Conservation (phyloP, 1,140 invertebrate species). For the Eueides isabella region DNA sequence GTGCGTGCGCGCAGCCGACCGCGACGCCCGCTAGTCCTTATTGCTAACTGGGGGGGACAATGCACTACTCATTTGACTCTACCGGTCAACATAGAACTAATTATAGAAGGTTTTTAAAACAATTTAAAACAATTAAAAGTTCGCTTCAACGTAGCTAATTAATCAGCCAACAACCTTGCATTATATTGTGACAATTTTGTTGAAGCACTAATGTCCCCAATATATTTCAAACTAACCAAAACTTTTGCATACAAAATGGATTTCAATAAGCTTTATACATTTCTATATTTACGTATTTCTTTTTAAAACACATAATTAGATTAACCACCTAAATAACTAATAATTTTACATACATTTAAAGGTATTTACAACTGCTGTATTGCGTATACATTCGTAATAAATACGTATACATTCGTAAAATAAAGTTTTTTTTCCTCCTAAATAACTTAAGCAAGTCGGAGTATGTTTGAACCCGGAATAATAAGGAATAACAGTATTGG, state of each 20-base stretch:
- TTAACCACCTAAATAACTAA: neutral
- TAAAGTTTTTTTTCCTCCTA: neutral
- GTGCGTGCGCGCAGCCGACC: slow-evolving; percentile 45
- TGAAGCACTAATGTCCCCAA: neutral
- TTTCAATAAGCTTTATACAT: neutral
- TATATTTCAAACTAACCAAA: neutral
- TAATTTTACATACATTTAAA: neutral
- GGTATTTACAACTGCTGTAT: neutral
- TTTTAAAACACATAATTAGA: neutral
- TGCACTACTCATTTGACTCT: slow-evolving; percentile 43
- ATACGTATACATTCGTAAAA: neutral
- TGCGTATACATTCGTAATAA: neutral
- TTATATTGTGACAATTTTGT: neutral
- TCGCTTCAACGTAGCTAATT: neutral
- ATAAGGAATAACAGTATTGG: slow-evolving; percentile 24
- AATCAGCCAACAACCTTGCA: neutral
- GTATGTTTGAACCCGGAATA: neutral
- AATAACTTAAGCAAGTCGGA: neutral
- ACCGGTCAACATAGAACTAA: slow-evolving; percentile 17
- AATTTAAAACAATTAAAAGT: neutral
- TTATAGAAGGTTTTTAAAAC: neutral
- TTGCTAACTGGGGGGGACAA: slow-evolving; percentile 46
- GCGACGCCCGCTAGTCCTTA: slow-evolving; percentile 43
- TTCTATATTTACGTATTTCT: neutral
- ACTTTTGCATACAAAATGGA: too few relatives aligned